Conservation (phyloP, 2,113 vertebrate genomes). For the Sterrhoptilus dennistouni region DNA sequence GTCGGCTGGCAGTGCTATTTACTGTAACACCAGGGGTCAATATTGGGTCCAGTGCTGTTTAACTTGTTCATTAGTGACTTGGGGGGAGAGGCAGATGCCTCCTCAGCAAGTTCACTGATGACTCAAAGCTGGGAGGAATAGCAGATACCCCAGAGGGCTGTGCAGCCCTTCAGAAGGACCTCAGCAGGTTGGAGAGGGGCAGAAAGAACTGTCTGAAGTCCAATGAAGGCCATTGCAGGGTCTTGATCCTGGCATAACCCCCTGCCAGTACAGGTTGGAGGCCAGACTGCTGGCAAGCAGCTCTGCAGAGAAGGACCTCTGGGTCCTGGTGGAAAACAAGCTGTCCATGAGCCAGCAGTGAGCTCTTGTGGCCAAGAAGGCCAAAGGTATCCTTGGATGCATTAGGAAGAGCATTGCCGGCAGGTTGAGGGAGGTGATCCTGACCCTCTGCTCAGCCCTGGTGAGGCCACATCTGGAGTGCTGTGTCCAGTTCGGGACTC, state of each 20-base stretch:
- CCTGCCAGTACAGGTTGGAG: not conserved
- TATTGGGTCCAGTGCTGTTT: not conserved
- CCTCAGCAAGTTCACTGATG: not conserved
- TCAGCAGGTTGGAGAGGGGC: not conserved
- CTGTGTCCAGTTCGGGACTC: not conserved
- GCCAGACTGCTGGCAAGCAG: not conserved
- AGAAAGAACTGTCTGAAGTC: not conserved
- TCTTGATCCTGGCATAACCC: not conserved
- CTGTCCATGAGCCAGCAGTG: not conserved
- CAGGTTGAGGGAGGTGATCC: not conserved
- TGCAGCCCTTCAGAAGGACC: not conserved
- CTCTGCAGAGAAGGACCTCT: rapidly evolving
- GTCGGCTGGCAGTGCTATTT: not conserved
- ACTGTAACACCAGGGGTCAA: not conserved
- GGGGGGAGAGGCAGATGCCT: not conserved
- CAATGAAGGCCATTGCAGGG: not conserved
- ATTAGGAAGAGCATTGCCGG: not conserved
- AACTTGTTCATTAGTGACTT: not conserved
- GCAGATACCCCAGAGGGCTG: not conserved
- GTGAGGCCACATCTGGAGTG: not conserved
- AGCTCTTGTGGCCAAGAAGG: not conserved
- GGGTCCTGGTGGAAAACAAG: not conserved
- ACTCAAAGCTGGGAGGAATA: not conserved
- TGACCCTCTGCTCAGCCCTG: not conserved
- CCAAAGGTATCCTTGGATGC: not conserved